Percentiles rank a stretch among this genome's conserved stretches.
Evolutionary conservation across 2,888 invertebrate genomes (phyloP).

Genomic region (Lasius platythorax): DNA sequence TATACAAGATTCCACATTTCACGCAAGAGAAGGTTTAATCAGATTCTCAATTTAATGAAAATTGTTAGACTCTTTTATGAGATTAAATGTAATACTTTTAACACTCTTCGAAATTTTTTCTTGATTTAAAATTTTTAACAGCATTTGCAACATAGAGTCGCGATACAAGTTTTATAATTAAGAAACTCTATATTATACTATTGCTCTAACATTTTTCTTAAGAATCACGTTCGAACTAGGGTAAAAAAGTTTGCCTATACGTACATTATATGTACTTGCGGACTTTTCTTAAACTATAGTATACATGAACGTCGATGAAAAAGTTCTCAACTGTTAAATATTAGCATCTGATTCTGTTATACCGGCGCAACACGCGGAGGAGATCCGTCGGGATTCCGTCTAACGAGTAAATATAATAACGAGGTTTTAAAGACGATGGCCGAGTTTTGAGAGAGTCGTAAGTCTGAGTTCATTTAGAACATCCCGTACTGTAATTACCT

Average conservation of each 20-base stretch:
- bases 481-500: conserved; percentile 54
- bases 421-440: conserved; percentile 9
- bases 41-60: neutral
- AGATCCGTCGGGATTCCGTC: neutral
- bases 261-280: neutral
- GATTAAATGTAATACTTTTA: neutral
- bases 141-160: neutral
- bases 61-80: neutral
- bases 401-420: conserved; percentile 31
- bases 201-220: neutral
- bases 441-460: conserved; percentile 38
- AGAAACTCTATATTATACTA: neutral
- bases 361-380: neutral
- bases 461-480: conserved; percentile 21
- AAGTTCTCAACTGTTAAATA: neutral
- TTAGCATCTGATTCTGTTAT: conserved; percentile 11
- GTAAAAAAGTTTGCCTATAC: neutral
- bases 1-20: neutral
- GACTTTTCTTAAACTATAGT: neutral
- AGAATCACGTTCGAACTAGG: neutral
- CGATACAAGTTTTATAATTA: neutral
- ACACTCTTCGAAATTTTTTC: neutral
- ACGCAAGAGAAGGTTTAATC: neutral
- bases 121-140: too few relatives aligned
- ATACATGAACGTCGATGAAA: neutral